Base-by-base conservation (phyloP, 2,888 invertebrate species). In the Eristalis arbustorum region DNA sequence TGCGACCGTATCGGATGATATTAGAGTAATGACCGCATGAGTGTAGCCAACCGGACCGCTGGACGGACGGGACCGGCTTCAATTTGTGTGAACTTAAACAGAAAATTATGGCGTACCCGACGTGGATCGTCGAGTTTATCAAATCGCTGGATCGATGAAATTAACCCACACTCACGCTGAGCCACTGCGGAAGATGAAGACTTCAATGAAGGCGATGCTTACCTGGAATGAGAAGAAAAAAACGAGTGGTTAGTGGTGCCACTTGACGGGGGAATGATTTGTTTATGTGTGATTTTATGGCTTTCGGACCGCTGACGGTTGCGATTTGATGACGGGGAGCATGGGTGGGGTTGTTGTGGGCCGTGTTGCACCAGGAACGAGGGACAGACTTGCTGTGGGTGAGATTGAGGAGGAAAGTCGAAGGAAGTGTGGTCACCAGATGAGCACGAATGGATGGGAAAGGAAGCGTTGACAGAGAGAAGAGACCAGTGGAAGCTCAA, bases 1-100 rank as follows among this genome's bases (percentile, higher is more conserved):
- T 72, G 62, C 42, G 22, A 34, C 49, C 62, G 42, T 34, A 28
- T 72, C 42, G 31, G 40, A 62, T 66, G 28, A 34, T 11, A 61
- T 78, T 72, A 22, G 71, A 72, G 78, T 72, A 79, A 79, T 72
- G 71, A 79, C 78, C 72, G 56, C 77, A 31, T 63, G 71, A 2
- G 31, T 63, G 37, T 62, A 37, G 18, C 49, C 49, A 68, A 68
- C 67, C 49, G 67, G 67, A 67, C 40, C 31, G 31, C 5, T 6
- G 31, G 31, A 31, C 10, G 42, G 67, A 67, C 22, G 49, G 67
- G 14, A 31, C 8, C 31, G 31, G 31, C 31, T 56, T 13, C 14
- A 56, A 31, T 68, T 68, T 49, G 49, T 67, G 49, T 66, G 66
- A 66, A 42, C 49, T 6, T 8, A 67, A 49, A 23, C 49, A 18